phyloP scores from a whole-genome alignment of 2,113 vertebrate species.

The Falco punctatus region DNA sequence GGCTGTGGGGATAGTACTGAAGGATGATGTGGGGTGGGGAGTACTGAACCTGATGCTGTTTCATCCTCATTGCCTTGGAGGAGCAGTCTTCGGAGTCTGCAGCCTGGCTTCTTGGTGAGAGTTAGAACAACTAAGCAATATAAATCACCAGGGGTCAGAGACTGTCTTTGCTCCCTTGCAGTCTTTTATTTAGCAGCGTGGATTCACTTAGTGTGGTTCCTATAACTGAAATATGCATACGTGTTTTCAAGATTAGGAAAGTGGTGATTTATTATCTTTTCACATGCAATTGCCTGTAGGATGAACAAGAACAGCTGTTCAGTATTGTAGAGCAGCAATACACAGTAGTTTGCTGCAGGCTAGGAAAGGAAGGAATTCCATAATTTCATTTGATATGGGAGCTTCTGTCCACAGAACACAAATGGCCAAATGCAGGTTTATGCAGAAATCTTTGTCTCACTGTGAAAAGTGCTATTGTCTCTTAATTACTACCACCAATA shows the following conservation, averaged over 20 bases:
- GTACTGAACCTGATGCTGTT: not conserved
- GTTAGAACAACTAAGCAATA: not conserved
- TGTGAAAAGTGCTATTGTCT: constrained; percentile 42
- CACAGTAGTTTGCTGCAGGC: constrained; percentile 41
- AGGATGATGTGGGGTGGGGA: not conserved
- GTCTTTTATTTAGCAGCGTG: not conserved
- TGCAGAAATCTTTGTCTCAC: constrained; percentile 25
- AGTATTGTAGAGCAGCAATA: constrained; percentile 24
- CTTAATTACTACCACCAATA: not conserved
- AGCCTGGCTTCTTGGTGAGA: not conserved
- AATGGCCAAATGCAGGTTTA: constrained; percentile 38
- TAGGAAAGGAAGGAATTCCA: constrained; percentile 36
- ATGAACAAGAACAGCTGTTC: constrained; percentile 60
- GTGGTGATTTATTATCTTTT: constrained; percentile 60
- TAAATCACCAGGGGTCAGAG: constrained; percentile 2
- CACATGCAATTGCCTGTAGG: constrained; percentile 55
- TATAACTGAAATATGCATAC: not conserved
- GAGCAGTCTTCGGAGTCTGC: not conserved
- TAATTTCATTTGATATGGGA: constrained; percentile 39
- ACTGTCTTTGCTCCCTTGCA: not conserved
- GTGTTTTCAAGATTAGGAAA: constrained; percentile 21
- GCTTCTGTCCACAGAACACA: not conserved
- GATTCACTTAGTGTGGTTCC: not conserved
- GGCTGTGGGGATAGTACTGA: not conserved
- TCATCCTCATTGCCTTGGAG: not conserved